These are phyloP conservation scores for Nemurella pictetii DNA, from an alignment of 2,888 invertebrate genomes.

Conservation along the genomic window DNA sequence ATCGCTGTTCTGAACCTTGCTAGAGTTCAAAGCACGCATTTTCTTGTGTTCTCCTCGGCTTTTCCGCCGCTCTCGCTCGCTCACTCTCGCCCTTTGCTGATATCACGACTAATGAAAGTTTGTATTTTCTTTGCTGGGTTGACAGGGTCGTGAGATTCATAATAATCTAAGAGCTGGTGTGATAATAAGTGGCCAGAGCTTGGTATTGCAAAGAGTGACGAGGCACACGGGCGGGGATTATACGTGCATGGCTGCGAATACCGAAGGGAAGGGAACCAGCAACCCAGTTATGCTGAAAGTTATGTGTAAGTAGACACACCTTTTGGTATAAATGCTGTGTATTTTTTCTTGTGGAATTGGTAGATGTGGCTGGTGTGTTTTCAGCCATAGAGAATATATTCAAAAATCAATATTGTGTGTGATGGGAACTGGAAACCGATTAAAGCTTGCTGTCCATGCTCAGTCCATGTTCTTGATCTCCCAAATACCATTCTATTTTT, in stretches of 20 bases:
- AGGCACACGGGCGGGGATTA: slow-evolving; percentile 84
- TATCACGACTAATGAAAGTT: neutral
- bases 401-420: no score
- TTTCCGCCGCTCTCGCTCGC: neutral
- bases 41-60: neutral
- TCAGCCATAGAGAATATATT: neutral
- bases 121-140: slow-evolving; percentile 35
- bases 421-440: neutral
- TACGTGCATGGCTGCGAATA: slow-evolving; percentile 82
- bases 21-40: neutral
- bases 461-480: slow-evolving; percentile 10
- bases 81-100: neutral
- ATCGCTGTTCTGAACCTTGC: neutral
- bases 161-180: slow-evolving; percentile 81
- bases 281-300: slow-evolving; percentile 56
- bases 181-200: slow-evolving; percentile 82
- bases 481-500: slow-evolving; percentile 11
- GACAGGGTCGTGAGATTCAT: slow-evolving; percentile 77
- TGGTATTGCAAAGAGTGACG: slow-evolving; percentile 83
- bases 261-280: slow-evolving; percentile 71
- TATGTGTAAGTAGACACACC: slow-evolving; percentile 58
- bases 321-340: neutral
- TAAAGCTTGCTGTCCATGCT: neutral
- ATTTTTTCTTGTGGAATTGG: neutral
- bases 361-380: neutral